Evolutionary conservation across 2,797 vertebrate species (phyloP).

Genomic region (Danio choprae): DNA sequence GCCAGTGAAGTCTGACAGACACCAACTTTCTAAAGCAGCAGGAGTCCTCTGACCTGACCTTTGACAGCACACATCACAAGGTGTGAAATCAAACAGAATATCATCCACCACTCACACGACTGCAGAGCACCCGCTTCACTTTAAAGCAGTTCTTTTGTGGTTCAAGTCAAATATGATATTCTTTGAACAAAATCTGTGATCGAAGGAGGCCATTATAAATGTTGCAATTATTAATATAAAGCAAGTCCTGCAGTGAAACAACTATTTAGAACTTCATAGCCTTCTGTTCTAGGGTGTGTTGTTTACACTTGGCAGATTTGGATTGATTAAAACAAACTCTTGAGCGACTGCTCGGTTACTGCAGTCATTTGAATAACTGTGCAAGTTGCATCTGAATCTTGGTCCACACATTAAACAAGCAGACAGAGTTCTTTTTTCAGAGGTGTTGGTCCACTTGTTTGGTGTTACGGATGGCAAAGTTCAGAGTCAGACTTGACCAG

Average conservation of each 20-base stretch:
- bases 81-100: constrained; percentile 50
- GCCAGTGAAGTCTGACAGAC: constrained; percentile 27
- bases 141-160: neutral
- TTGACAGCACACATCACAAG: constrained; percentile 37
- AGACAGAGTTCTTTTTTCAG: too few relatives aligned
- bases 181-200: neutral
- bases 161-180: neutral
- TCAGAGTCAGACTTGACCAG: too few relatives aligned
- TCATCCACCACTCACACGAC: constrained; percentile 4
- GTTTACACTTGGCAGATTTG: too few relatives aligned
- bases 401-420: too few relatives aligned
- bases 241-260: neutral
- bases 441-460: too few relatives aligned
- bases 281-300: neutral
- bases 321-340: too few relatives aligned
- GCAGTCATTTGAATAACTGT: too few relatives aligned
- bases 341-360: too few relatives aligned
- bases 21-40: constrained; percentile 10
- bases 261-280: too few relatives aligned
- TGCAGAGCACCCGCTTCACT: neutral
- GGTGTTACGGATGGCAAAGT: too few relatives aligned
- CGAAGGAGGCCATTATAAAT: neutral
- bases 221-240: neutral
- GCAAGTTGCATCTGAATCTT: too few relatives aligned
- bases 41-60: constrained; percentile 38